These are phyloP conservation scores for Empidonax alnorum DNA, from an alignment of 2,113 vertebrate genomes.

Conservation along the genomic window DNA sequence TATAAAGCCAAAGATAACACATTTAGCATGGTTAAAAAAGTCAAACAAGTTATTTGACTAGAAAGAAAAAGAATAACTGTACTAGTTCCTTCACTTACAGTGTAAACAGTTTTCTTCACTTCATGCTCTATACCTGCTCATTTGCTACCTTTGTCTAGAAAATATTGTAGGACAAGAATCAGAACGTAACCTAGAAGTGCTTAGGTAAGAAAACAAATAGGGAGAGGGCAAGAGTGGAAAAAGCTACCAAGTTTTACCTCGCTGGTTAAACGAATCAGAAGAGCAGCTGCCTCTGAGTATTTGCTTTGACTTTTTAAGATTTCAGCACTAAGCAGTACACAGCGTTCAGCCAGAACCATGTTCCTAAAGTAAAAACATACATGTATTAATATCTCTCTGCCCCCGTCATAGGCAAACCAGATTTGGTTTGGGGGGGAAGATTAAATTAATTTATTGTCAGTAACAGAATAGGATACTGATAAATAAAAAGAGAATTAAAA, in stretches of 20 bases:
- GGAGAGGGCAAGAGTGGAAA: neutral
- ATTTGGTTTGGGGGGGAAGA: neutral
- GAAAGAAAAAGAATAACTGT: neutral
- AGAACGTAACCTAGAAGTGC: neutral
- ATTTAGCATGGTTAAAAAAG: neutral
- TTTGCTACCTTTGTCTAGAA: neutral
- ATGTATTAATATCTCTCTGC: neutral
- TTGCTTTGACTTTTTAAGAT: conserved; percentile 96
- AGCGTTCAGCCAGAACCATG: conserved; percentile 94
- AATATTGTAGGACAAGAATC: neutral
- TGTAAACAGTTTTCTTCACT: neutral
- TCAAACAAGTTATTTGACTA: neutral
- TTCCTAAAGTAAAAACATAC: conserved; percentile 79
- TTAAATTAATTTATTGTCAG: neutral
- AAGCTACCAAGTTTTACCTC: conserved; percentile 81
- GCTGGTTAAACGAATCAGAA: conserved; percentile 96
- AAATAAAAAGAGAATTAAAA: neutral
- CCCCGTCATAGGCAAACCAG: neutral
- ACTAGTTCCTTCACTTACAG: neutral
- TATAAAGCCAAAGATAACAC: neutral
- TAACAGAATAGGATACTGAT: neutral
- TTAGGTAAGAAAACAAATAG: neutral
- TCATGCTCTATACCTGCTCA: neutral
- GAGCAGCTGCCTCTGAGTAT: conserved; percentile 94
- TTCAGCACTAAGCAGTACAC: conserved; percentile 93